phyloP scores from a whole-genome alignment of 1,140 invertebrate genomes.

The Bicyclus anynana region DNA sequence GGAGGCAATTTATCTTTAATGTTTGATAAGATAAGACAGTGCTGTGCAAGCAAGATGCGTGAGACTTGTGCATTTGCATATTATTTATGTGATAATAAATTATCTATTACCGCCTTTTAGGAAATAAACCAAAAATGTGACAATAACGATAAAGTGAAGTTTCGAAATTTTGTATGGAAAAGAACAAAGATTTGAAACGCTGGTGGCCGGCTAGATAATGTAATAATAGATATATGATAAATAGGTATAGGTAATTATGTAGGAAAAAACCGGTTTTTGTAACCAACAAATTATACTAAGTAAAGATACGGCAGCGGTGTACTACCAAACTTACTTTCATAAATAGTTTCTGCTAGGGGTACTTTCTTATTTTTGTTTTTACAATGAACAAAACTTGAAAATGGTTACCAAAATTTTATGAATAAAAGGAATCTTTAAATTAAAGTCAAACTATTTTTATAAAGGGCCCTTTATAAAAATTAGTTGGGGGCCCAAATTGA shows the following conservation, averaged over 20 bases:
- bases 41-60: constrained; percentile 42
- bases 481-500: too few relatives aligned
- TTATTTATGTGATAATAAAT: constrained; percentile 40
- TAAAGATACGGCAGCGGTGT: too few relatives aligned
- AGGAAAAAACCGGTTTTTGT: too few relatives aligned
- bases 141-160: neutral
- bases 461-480: too few relatives aligned
- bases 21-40: constrained; percentile 65
- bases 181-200: neutral
- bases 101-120: constrained; percentile 49
- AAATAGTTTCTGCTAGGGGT: too few relatives aligned
- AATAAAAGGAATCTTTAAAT: too few relatives aligned
- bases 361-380: too few relatives aligned
- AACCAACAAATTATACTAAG: too few relatives aligned
- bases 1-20: constrained; percentile 47
- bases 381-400: too few relatives aligned
- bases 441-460: too few relatives aligned
- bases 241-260: neutral
- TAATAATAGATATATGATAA: neutral
- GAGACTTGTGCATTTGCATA: constrained; percentile 51
- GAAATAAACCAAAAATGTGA: constrained; percentile 44
- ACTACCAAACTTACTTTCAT: too few relatives aligned
- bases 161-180: constrained; percentile 4
- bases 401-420: too few relatives aligned
- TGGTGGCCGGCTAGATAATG: neutral